Evolutionary conservation across 2,888 invertebrate species (phyloP).

Genomic region (Tromatobia lineatoria): DNA sequence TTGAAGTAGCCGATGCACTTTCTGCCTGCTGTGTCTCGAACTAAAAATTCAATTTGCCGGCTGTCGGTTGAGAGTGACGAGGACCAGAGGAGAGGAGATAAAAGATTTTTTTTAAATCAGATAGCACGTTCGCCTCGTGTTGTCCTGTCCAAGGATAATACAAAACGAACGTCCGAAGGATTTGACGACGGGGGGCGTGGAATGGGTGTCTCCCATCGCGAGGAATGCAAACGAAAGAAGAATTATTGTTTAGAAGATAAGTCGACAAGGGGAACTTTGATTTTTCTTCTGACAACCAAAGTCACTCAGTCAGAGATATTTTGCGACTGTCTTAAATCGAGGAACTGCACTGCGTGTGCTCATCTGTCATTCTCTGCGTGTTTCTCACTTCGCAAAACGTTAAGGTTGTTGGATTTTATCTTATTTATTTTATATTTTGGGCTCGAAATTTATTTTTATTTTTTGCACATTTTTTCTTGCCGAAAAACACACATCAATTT

Average conservation of each 20-base stretch:
- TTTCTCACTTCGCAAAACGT: conserved; percentile 34
- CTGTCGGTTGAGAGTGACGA: conserved; percentile 75
- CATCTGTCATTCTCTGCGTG: conserved; percentile 19
- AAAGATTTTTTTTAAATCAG: conserved; percentile 21
- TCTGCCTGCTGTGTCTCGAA: background rate
- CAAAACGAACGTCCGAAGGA: conserved; percentile 23
- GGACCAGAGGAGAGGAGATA: conserved; percentile 61
- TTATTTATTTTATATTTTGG: no score
- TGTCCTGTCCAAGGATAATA: conserved; percentile 12
- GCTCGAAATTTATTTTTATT: no score
- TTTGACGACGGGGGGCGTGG: conserved; percentile 25
- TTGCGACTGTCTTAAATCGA: conserved; percentile 1
- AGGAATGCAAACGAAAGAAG: conserved; percentile 4
- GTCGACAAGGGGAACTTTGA: background rate
- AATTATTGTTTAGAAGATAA: conserved; percentile 30
- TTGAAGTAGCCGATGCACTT: background rate
- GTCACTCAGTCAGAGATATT: conserved; percentile 13
- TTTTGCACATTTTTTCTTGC: no score
- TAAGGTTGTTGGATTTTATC: no score
- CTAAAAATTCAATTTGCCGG: conserved; percentile 78
- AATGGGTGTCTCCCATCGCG: background rate
- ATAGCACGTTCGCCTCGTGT: conserved; percentile 9
- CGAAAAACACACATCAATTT: no score
- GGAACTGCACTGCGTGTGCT: conserved; percentile 2
- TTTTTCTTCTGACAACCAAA: conserved; percentile 17